Evolutionary conservation across 1,140 invertebrate genomes (phyloP).

Genomic region (Drosophila rufa): DNA sequence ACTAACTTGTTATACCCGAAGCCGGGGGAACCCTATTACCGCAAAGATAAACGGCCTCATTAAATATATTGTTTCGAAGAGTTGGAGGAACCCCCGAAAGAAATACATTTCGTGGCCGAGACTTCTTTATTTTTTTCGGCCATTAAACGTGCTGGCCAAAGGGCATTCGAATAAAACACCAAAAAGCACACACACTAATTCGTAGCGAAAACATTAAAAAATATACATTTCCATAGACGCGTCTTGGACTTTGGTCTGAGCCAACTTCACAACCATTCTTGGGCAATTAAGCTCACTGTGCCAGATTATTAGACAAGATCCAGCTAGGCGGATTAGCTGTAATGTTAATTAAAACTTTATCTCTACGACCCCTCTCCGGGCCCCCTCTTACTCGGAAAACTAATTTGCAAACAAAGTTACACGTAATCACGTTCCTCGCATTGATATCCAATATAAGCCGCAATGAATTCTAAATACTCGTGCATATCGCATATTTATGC

Average conservation of each 20-base stretch:
- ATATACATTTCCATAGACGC: slow-evolving; percentile 30
- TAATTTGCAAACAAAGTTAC: slow-evolving; percentile 77
- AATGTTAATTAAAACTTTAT: slow-evolving; percentile 81
- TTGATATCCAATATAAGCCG: slow-evolving; percentile 56
- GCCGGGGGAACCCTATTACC: slow-evolving; percentile 11
- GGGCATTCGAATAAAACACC: slow-evolving; percentile 16
- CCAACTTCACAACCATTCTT: slow-evolving; percentile 28
- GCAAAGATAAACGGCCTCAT: slow-evolving; percentile 48
- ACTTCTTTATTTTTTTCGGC: slow-evolving; percentile 45
- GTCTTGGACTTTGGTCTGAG: slow-evolving; percentile 1
- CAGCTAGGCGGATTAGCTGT: slow-evolving; percentile 63
- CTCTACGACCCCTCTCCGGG: not conserved
- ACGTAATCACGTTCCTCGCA: slow-evolving; percentile 70
- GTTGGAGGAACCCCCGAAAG: slow-evolving; percentile 30
- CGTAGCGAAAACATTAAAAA: slow-evolving; percentile 28
- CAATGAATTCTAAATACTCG: slow-evolving; percentile 62
- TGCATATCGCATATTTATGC: slow-evolving; percentile 68
- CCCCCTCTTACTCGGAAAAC: slow-evolving; percentile 28
- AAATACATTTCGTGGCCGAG: slow-evolving; percentile 45
- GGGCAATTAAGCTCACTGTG: slow-evolving; percentile 56
- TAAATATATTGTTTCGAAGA: slow-evolving; percentile 53
- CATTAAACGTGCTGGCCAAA: slow-evolving; percentile 52
- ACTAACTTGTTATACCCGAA: slow-evolving; percentile 44
- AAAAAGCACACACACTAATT: slow-evolving; percentile 7
- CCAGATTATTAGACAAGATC: slow-evolving; percentile 39